These are phyloP conservation scores for Palythoa grandis DNA, from an alignment of 92 coral and sea anemone species.

Conservation along the genomic window DNA sequence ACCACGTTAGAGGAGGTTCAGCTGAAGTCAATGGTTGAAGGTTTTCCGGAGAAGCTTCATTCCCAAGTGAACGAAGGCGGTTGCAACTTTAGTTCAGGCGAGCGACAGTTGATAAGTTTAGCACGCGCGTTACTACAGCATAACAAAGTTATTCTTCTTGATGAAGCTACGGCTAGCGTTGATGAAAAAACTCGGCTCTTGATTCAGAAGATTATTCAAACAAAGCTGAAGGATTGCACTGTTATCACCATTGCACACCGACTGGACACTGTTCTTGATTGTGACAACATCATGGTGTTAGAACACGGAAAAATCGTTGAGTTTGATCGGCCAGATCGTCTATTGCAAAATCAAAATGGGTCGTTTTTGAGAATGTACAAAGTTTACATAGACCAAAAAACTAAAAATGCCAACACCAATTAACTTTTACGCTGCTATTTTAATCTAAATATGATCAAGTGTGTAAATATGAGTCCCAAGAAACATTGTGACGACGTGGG, in stretches of 20 bases:
- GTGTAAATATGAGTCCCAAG: too few species aligned
- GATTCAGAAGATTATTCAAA: conserved; percentile 22
- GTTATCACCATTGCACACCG: conserved; percentile 40
- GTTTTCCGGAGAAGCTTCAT: not conserved
- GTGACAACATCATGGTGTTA: conserved; percentile 4
- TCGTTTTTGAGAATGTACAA: conserved; percentile 2
- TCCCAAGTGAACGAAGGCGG: conserved; percentile 23
- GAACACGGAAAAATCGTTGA: conserved; percentile 20
- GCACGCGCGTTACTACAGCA: conserved; percentile 28
- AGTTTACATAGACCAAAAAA: not conserved
- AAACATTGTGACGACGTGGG: too few species aligned
- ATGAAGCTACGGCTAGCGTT: conserved; percentile 24
- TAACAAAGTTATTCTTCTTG: conserved; percentile 9
- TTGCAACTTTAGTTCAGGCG: conserved; percentile 30
- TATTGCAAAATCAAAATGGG: conserved; percentile 13
- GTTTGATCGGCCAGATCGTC: conserved; percentile 13
- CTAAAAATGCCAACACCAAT: not conserved
- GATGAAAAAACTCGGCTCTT: conserved; percentile 21
- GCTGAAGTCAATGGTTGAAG: conserved; percentile 17
- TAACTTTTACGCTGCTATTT: not conserved
- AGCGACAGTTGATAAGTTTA: conserved; percentile 26
- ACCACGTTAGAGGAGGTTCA: conserved; percentile 24
- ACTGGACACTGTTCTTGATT: conserved; percentile 31
- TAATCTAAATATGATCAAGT: too few species aligned
- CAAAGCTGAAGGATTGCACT: conserved; percentile 14